A percentile compares a stretch with the other conserved stretches of the same genome.
Conservation (phyloP, 2,888 invertebrate genomes). For the Eupithecia inturbata region DNA sequence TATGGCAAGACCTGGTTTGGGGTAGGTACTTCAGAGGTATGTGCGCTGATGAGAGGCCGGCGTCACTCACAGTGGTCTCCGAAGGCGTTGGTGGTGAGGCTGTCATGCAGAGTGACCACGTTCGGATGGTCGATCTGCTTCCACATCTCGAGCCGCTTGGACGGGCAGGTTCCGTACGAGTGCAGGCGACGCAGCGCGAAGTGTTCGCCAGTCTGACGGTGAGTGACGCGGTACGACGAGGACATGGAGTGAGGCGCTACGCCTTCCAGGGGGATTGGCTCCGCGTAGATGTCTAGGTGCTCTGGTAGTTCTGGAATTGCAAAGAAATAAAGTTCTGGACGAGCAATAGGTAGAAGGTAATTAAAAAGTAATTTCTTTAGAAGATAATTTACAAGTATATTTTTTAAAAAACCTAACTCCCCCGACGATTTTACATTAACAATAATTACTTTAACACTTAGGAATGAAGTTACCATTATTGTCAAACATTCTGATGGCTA, state of each 20-base stretch:
- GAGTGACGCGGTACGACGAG: constrained; percentile 95
- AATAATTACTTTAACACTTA: no score
- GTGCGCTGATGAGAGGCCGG: not conserved
- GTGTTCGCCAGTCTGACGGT: constrained; percentile 92
- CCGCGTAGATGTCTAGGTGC: constrained; percentile 95
- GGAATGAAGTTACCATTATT: no score
- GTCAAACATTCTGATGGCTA: no score
- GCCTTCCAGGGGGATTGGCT: constrained; percentile 93
- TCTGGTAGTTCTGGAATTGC: constrained; percentile 88
- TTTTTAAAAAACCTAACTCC: no score
- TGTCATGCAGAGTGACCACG: constrained; percentile 95
- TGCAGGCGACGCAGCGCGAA: constrained; percentile 95
- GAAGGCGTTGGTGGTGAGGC: constrained; percentile 97
- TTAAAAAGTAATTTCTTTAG: no score
- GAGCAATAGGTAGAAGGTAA: not conserved
- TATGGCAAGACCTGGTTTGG: no score
- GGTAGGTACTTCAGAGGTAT: no score
- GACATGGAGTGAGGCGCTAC: constrained; percentile 88
- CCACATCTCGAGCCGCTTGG: constrained; percentile 97
- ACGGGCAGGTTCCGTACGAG: constrained; percentile 90
- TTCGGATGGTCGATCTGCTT: constrained; percentile 97
- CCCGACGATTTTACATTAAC: no score
- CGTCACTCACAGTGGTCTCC: constrained; percentile 94
- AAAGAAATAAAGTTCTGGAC: not conserved
- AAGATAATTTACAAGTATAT: no score